Percentiles rank a stretch among this genome's conserved stretches.
Conservation (phyloP, 1,140 invertebrate species). For the Centruroides sculpturatus region DNA sequence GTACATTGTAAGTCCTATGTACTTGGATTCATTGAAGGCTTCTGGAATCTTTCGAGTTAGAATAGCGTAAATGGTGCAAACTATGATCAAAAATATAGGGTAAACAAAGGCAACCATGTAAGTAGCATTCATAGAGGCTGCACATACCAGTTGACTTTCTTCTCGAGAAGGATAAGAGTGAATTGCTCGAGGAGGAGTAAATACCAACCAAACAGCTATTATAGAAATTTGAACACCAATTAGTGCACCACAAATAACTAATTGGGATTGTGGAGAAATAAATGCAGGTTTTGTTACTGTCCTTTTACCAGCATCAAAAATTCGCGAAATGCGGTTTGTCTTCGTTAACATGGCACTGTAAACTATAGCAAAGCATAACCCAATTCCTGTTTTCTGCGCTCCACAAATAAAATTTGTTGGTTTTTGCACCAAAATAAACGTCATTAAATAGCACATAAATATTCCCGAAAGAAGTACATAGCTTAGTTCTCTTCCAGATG, state of each 20-base stretch:
- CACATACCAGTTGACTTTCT: conserved; percentile 73
- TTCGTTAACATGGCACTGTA: conserved; percentile 80
- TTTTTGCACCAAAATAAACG: conserved; percentile 60
- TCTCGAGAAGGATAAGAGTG: conserved; percentile 72
- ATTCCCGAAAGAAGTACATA: conserved; percentile 71
- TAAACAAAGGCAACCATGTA: conserved; percentile 60
- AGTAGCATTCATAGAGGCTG: conserved; percentile 36
- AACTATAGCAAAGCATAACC: conserved; percentile 77
- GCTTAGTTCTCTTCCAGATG: conserved; percentile 27
- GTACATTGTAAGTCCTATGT: conserved; percentile 92
- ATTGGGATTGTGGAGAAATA: conserved; percentile 80
- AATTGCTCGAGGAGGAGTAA: conserved; percentile 65
- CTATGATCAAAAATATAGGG: conserved; percentile 66
- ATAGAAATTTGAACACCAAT: conserved; percentile 67
- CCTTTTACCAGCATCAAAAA: conserved; percentile 72
- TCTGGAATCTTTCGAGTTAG: conserved; percentile 81
- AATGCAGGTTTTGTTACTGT: conserved; percentile 74
- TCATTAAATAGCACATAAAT: conserved; percentile 72
- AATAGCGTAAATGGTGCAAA: conserved; percentile 76
- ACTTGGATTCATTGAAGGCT: conserved; percentile 83
- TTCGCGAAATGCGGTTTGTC: conserved; percentile 70
- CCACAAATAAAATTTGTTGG: conserved; percentile 27
- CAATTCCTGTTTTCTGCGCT: conserved; percentile 38
- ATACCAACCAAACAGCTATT: conserved; percentile 68
- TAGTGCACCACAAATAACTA: conserved; percentile 68